These are phyloP conservation scores for Melinaea menophilus DNA, from an alignment of 2,888 invertebrate species.

Conservation along the genomic window DNA sequence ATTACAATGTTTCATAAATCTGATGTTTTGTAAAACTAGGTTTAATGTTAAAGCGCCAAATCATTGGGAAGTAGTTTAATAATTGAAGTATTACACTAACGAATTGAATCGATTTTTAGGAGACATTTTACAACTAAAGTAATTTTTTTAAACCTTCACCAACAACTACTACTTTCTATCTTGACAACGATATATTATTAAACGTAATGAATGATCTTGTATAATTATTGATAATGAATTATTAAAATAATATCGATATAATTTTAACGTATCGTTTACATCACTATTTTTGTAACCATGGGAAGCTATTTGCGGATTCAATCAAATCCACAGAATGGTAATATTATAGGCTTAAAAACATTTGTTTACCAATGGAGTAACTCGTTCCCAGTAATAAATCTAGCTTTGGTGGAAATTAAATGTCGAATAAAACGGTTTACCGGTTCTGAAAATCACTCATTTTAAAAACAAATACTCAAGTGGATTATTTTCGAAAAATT, in stretches of 20 bases:
- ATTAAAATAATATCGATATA: neutral
- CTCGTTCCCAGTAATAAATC: conserved; percentile 32
- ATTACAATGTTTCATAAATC: conserved; percentile 22
- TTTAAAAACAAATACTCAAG: conserved; percentile 15
- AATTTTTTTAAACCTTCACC: too few relatives aligned
- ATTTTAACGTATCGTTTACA: conserved; percentile 28
- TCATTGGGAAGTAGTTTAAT: too few relatives aligned
- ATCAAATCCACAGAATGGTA: conserved; percentile 70
- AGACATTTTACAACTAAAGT: too few relatives aligned
- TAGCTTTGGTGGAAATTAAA: conserved; percentile 28
- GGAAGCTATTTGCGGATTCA: conserved; percentile 74
- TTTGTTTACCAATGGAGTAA: conserved; percentile 40
- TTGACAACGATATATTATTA: too few relatives aligned
- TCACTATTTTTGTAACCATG: conserved; percentile 53
- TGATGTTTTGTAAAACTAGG: neutral
- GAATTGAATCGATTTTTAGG: too few relatives aligned
- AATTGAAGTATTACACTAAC: too few relatives aligned
- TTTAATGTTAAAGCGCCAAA: too few relatives aligned
- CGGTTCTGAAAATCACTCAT: conserved; percentile 15
- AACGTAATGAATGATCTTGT: too few relatives aligned
- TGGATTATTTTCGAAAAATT: conserved; percentile 33
- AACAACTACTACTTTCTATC: too few relatives aligned
- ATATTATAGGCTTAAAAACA: conserved; percentile 59
- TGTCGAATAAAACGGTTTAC: conserved; percentile 20
- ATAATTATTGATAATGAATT: neutral